Base-by-base conservation (phyloP, 2,888 invertebrate species). In the Epicampocera succincta region DNA sequence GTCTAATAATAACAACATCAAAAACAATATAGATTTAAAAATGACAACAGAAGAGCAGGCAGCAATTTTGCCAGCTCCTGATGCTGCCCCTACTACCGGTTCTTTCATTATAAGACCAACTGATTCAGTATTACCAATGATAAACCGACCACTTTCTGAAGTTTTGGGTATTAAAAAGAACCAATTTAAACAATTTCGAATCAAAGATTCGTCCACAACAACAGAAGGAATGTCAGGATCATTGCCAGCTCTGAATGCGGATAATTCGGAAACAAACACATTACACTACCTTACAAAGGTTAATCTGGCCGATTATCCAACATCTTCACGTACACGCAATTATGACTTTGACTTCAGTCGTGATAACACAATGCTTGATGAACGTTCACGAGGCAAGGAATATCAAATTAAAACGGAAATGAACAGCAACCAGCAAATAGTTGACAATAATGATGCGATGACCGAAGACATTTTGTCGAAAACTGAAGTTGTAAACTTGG, bases 111-210 rank as follows among this genome's bases (percentile, higher is more conserved):
- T 88, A 40, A 86, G 88, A 15, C 87, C 88, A 60, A 89, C 87
- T 56, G 91, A 91, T 76, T 90, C 91, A 0, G 85, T 91, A 40
- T 84, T 91, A 69, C 91, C 91, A n/a, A 91, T 90, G 87, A 91
- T 91, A 13, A 91, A 91, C 86, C 88, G 91, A 1, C 91, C 91
- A 3, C 83, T 91, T 42, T 91, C 91, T 29, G 91, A 91, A 84
- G 91, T 91, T 38, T 85, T 91, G 63, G 91, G 91, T 79, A 91
- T 91, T 52, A 91, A 91, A 72, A 91, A 91, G 84, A 91, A 91
- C 83, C 91, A 91, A 85, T 91, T 91, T 83, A 89, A 90, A 74
- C 90, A 91, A 85, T 91, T 91, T 48, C 88, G 91, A 5, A 88
- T 91, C n/a, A 90, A 90, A 42, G 91, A 91, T 65, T 86, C 86